These are phyloP conservation scores for Coregonus clupeaformis DNA, from an alignment of 2,113 vertebrate genomes.

Conservation along the genomic window DNA sequence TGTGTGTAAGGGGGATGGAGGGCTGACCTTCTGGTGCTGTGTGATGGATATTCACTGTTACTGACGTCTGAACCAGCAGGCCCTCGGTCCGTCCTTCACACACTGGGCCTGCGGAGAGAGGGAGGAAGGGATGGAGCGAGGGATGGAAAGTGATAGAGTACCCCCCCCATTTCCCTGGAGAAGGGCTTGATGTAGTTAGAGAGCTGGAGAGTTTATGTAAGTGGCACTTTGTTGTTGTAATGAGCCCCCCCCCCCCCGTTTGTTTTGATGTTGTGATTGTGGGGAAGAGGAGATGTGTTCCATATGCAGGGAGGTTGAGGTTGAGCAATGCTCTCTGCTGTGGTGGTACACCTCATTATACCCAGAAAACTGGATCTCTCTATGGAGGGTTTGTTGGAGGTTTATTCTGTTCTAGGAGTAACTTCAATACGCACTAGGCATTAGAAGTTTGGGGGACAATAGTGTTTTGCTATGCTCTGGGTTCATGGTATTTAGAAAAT, in stretches of 20 bases:
- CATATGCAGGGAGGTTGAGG: conserved; percentile 37
- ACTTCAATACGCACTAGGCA: background rate
- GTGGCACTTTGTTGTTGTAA: conserved; percentile 40
- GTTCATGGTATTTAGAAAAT: background rate
- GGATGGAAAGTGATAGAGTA: too few species aligned
- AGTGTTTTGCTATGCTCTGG: background rate
- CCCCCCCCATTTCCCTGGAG: too few species aligned
- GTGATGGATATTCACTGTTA: conserved; percentile 39
- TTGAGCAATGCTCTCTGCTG: conserved; percentile 38
- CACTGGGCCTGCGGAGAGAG: background rate
- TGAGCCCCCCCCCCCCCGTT: conserved; percentile 16
- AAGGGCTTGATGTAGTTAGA: background rate
- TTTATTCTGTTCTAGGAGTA: background rate
- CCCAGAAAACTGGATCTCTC: background rate
- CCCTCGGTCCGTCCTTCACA: conserved; percentile 10
- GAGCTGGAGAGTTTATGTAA: conserved; percentile 15
- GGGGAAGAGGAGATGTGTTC: conserved; percentile 45
- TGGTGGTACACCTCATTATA: background rate
- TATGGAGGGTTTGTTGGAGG: background rate
- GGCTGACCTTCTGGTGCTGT: conserved; percentile 7
- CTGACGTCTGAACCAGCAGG: conserved; percentile 18
- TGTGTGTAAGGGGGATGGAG: conserved; percentile 24
- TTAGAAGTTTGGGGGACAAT: background rate
- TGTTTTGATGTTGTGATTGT: conserved; percentile 53
- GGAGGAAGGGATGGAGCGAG: background rate